Evolutionary conservation across 2,888 invertebrate species (phyloP), one percentile per base, ranked within the genome.

Genomic region (Venusia cambrica): DNA sequence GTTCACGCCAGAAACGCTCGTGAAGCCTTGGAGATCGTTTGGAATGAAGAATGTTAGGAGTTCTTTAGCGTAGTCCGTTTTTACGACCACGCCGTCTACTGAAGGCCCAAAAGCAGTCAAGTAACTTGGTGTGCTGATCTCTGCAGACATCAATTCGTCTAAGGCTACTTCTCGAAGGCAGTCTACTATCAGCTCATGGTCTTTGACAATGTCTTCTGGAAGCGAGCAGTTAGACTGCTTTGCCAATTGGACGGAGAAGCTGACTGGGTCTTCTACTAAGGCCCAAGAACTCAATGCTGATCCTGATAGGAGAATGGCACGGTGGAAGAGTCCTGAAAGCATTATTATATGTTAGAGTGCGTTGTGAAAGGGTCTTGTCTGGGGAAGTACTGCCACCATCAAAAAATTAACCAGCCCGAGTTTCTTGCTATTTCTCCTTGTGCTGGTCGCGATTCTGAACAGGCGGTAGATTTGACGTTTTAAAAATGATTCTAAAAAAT

Each of bases 11-110:
- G 88, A 87, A 1, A 90, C 90, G 21, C 90, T 90, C n/a, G 89
- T 90, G 55, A 89, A 88, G 22, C 89, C 89, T 74, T 91, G 90
- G 40, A 91, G 83, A 50, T 91, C 91, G 39, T 91, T 90, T 0
- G 91, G 91, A 49, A 90, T 90, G 65, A 93, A 91, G 62, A 91
- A 93, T 3, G 93, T 93, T 7, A 93, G 85, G 4, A 93, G 80
- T 62, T 94, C 93, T 70, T 94, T 94, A 28, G 94, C 94, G 63
- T 94, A 94, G 71, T 95, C 95, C 14, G 94, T 92, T 79, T 94
- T 93, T 51, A 98, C 96, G 38, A 98, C 97, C 33, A 97, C 97
- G 29, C 96, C 97, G 67, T 97, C 97, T 20, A 97, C 95, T 57
- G 96, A 96, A 0, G 97, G 97, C 0, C 97, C 98, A 61, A 97